Evolutionary conservation across 2,113 vertebrate species (phyloP).

Genomic region (Leucopsar rothschildi): DNA sequence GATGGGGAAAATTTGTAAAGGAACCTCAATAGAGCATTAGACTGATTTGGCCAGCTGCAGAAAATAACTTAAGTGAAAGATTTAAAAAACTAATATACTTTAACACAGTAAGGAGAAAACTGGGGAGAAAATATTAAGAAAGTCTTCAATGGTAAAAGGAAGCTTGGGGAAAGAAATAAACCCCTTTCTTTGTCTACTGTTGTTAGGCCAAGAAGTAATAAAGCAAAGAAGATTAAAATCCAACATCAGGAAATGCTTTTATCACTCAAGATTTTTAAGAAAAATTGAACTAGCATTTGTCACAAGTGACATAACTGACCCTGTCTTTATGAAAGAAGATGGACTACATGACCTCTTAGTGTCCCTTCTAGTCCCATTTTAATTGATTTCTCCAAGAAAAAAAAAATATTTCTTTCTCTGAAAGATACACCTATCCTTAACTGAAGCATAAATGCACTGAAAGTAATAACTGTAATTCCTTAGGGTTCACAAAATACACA

Average conservation of each 20-base stretch:
- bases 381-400: neutral
- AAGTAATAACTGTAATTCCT: neutral
- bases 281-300: neutral
- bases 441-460: neutral
- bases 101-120: neutral
- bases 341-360: neutral
- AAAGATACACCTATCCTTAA: neutral
- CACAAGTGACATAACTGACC: neutral
- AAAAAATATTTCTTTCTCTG: neutral
- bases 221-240: conserved; percentile 15
- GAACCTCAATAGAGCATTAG: neutral
- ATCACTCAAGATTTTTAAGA: neutral
- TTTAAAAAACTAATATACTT: neutral
- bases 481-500: neutral
- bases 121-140: neutral
- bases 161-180: neutral
- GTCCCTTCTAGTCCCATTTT: neutral
- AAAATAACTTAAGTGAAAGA: neutral
- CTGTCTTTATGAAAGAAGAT: neutral
- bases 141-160: neutral
- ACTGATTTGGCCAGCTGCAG: neutral
- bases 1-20: neutral
- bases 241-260: neutral
- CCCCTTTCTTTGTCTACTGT: neutral
- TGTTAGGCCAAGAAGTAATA: neutral